Conservation (phyloP, 2,797 vertebrate species). For the Sebastes minor region DNA sequence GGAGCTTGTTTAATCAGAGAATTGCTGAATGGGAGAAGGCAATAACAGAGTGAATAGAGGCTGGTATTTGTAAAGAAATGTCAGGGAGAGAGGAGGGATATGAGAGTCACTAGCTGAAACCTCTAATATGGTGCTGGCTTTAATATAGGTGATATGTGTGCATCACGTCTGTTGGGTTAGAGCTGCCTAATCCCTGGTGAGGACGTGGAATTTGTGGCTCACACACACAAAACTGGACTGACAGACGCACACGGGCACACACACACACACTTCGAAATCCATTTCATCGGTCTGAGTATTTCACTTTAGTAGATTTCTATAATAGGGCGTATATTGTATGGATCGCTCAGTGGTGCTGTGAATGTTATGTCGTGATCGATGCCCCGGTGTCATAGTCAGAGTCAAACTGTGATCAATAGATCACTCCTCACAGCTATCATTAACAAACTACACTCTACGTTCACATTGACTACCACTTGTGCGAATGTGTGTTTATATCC, state of each 20-base stretch:
- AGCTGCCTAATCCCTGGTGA: conserved; percentile 46
- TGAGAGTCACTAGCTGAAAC: conserved; percentile 67
- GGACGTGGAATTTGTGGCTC: conserved; percentile 16
- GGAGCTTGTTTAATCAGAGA: conserved; percentile 77
- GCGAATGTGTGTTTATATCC: conserved; percentile 32
- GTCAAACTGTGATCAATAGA: conserved; percentile 63
- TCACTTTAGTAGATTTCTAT: conserved; percentile 31
- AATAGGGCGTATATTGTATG: conserved; percentile 31
- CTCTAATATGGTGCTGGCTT: conserved; percentile 61
- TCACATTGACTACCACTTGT: conserved; percentile 48
- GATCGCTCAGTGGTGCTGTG: conserved; percentile 26
- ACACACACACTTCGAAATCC: neutral
- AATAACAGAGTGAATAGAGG: conserved; percentile 78
- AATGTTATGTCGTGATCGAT: conserved; percentile 41
- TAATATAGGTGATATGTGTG: conserved; percentile 68
- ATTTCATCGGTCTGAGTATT: conserved; percentile 5
- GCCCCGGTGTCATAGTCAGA: conserved; percentile 20
- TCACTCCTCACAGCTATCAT: conserved; percentile 44
- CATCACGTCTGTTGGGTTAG: conserved; percentile 32
- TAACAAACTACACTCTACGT: conserved; percentile 48
- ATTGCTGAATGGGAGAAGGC: conserved; percentile 72
- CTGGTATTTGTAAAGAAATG: conserved; percentile 85
- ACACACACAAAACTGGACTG: conserved; percentile 6
- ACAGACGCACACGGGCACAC: neutral
- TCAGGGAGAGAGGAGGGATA: conserved; percentile 70